phyloP scores from a whole-genome alignment of 2,797 vertebrate species.

The Cyprinodon diabolis region DNA sequence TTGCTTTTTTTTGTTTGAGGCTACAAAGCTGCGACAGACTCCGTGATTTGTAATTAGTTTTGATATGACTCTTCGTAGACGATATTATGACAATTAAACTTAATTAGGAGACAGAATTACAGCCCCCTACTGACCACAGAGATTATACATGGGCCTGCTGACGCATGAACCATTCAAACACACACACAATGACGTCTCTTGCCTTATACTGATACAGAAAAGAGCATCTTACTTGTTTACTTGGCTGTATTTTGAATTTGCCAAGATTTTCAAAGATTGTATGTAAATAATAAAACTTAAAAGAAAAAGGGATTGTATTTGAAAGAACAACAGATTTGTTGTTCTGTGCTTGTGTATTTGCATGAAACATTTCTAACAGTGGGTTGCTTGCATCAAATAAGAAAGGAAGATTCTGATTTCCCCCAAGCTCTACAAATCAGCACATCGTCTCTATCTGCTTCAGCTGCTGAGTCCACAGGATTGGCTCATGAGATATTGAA shows the following conservation, averaged over 20 bases:
- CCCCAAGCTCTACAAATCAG: conserved; percentile 61
- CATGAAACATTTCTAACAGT: conserved; percentile 22
- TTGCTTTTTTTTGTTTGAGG: conserved; percentile 39
- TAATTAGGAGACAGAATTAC: conserved; percentile 70
- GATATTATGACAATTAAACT: conserved; percentile 70
- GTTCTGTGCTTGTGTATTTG: not conserved
- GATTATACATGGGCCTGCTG: conserved; percentile 65
- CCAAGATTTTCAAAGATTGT: not conserved
- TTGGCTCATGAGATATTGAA: conserved; percentile 61
- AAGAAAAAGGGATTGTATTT: not conserved
- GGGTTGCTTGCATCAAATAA: conserved; percentile 32
- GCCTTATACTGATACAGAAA: not conserved
- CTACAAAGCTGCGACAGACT: conserved; percentile 56
- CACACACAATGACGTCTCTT: not conserved
- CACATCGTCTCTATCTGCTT: conserved; percentile 30
- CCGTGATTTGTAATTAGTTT: conserved; percentile 72
- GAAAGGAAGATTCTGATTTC: conserved; percentile 60
- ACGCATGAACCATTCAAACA: conserved; percentile 20
- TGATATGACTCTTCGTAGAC: conserved; percentile 62
- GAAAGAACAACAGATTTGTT: not conserved
- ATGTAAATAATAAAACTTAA: not conserved
- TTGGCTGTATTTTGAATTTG: not conserved
- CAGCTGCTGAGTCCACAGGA: conserved; percentile 60
- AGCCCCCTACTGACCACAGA: conserved; percentile 52
- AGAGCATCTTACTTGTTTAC: conserved; percentile 11